Base-by-base conservation (phyloP, 2,888 invertebrate genomes). In the Zeuzera pyrina region DNA sequence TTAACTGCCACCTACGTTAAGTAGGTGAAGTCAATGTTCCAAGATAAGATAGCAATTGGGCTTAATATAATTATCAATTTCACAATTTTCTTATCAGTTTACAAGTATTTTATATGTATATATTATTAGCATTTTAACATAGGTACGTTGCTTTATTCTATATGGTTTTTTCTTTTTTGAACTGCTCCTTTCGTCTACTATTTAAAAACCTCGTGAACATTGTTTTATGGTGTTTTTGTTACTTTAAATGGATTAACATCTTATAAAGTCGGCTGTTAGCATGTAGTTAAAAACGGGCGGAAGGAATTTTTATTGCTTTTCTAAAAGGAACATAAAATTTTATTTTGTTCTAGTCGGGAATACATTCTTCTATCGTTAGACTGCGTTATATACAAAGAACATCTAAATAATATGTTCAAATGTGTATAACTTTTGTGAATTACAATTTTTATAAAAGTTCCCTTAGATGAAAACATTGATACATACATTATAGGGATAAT, bases 31-130 rank as follows among this genome's bases (percentile, higher is more conserved):
- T 42, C 57, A 65, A 66, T 65, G 57, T 62, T 55, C 51, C 42
- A 49, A 76, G 74, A 79, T 79, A 78, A 78, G 72, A 70, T 70
- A 63, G n/a, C n/a, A n/a, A 67, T 66, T 59, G 56, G 56, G 61
- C 49, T 53, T 52, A 56, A n/a, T n/a, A 66, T 71, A 78, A 76
- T 78, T 79, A 79, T 66, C 68, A 76, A 74, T 71, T 78, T 74
- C 59, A 72, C 68, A 65, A 62, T 56, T 66, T 66, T 61, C 57
- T 61, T 43, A 53, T n/a, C n/a, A n/a, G n/a, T n/a, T n/a, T n/a
- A n/a, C n/a, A n/a, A n/a, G n/a, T n/a, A n/a, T n/a, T n/a, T n/a
- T n/a, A n/a, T n/a, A n/a, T n/a, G n/a, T n/a, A n/a, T n/a, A n/a
- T n/a, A n/a, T n/a, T n/a, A n/a, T n/a, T n/a, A n/a, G n/a, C n/a